phyloP scores from a whole-genome alignment of 2,797 vertebrate genomes.

The Micromesistius poutassou region DNA sequence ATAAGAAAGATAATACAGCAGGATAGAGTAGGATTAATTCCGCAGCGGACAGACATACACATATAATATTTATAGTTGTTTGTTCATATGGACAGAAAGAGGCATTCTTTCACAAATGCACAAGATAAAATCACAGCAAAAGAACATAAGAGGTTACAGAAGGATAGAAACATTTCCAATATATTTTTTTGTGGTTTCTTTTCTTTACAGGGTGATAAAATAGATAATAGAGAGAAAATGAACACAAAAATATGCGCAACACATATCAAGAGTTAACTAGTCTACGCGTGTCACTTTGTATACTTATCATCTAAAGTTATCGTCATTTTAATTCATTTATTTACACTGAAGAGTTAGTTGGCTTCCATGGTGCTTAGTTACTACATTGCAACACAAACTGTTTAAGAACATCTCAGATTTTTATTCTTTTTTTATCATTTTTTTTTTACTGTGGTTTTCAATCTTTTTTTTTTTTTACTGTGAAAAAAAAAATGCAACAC shows the following conservation, averaged over 20 bases:
- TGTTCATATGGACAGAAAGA: conserved; percentile 80
- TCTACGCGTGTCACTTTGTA: conserved; percentile 76
- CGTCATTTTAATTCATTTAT: conserved; percentile 70
- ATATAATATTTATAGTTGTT: conserved; percentile 80
- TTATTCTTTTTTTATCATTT: conserved; percentile 51
- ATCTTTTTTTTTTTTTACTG: conserved; percentile 49
- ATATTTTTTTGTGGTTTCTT: conserved; percentile 61
- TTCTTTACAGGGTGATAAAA: conserved; percentile 73
- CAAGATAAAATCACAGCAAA: conserved; percentile 77
- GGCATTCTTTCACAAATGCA: conserved; percentile 81
- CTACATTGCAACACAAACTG: conserved; percentile 78
- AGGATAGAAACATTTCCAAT: conserved; percentile 70
- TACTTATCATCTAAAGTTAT: conserved; percentile 73
- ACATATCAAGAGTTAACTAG: conserved; percentile 79
- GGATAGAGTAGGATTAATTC: conserved; percentile 76
- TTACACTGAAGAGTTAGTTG: conserved; percentile 81
- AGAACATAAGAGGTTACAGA: conserved; percentile 75
- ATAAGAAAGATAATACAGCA: conserved; percentile 84
- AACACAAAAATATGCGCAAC: conserved; percentile 82
- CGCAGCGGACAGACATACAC: conserved; percentile 77
- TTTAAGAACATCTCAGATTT: conserved; percentile 69
- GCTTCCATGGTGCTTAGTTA: conserved; percentile 77
- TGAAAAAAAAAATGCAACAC: conserved; percentile 80
- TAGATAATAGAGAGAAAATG: conserved; percentile 69
- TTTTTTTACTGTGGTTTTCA: conserved; percentile 54